Evolutionary conservation across 2,797 vertebrate genomes (phyloP).

Genomic region (Leptodactylus fallax): DNA sequence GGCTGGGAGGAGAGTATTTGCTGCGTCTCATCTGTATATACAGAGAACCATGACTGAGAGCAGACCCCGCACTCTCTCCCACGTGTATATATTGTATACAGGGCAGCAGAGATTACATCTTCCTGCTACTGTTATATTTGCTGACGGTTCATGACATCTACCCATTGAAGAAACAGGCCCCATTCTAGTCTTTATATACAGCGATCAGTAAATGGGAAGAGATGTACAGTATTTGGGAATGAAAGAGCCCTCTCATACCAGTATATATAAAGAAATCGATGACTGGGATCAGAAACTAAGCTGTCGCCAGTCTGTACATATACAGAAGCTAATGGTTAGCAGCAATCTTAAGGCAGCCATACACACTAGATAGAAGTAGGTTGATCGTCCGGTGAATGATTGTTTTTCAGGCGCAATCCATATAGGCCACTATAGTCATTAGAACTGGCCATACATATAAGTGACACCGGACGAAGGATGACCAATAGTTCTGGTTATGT

Average conservation of each 20-base stretch:
- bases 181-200: conserved; percentile 40
- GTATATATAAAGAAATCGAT: conserved; percentile 33
- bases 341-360: not conserved
- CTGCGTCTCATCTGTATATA: conserved; percentile 23
- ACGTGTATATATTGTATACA: not conserved
- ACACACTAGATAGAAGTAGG: too few species aligned
- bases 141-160: not conserved
- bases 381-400: too few species aligned
- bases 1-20: not conserved
- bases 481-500: too few species aligned
- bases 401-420: too few species aligned
- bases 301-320: conserved; percentile 2
- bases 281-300: not conserved
- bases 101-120: not conserved
- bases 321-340: not conserved
- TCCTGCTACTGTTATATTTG: not conserved
- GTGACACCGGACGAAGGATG: too few species aligned
- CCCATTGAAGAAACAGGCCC: not conserved
- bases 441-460: too few species aligned
- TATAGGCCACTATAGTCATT: too few species aligned
- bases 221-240: not conserved
- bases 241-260: conserved; percentile 7
- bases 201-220: not conserved
- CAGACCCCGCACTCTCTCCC: not conserved
- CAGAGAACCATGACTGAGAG: not conserved